Evolutionary conservation across 2,113 vertebrate species (phyloP).

Genomic region (Mobula birostris): DNA sequence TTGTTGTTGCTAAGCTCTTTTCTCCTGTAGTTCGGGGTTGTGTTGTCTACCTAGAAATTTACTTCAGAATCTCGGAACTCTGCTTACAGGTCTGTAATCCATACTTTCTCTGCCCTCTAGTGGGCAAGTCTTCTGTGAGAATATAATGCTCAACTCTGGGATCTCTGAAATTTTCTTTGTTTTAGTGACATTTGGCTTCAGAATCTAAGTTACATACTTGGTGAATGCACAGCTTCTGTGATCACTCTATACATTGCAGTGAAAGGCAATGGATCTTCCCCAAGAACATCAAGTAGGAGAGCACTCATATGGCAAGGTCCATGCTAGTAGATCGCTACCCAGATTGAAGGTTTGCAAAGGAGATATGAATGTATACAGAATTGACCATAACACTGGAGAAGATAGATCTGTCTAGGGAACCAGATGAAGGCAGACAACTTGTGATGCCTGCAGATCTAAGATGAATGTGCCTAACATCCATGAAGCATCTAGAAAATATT

Average conservation of each 20-base stretch:
- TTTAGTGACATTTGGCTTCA: background rate
- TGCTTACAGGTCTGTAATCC: background rate
- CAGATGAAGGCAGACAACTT: too few relatives aligned
- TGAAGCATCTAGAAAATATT: too few relatives aligned
- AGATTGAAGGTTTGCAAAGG: too few relatives aligned
- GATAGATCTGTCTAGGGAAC: too few relatives aligned
- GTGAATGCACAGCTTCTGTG: background rate
- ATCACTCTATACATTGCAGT: background rate
- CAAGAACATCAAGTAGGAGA: too few relatives aligned
- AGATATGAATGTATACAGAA: too few relatives aligned
- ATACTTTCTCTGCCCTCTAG: constrained; percentile 29
- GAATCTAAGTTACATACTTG: background rate
- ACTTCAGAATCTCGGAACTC: background rate
- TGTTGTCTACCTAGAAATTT: background rate
- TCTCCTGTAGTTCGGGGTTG: background rate
- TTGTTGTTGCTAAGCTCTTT: background rate
- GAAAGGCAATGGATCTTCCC: background rate
- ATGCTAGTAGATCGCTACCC: too few relatives aligned
- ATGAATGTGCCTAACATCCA: too few relatives aligned
- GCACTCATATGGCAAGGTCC: too few relatives aligned
- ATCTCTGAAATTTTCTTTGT: background rate
- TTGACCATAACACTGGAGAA: too few relatives aligned
- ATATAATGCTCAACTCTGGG: background rate
- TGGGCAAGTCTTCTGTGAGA: background rate
- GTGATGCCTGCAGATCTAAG: too few relatives aligned